Conservation (phyloP, 2,113 vertebrate genomes). For the Platycercus adscitus region DNA sequence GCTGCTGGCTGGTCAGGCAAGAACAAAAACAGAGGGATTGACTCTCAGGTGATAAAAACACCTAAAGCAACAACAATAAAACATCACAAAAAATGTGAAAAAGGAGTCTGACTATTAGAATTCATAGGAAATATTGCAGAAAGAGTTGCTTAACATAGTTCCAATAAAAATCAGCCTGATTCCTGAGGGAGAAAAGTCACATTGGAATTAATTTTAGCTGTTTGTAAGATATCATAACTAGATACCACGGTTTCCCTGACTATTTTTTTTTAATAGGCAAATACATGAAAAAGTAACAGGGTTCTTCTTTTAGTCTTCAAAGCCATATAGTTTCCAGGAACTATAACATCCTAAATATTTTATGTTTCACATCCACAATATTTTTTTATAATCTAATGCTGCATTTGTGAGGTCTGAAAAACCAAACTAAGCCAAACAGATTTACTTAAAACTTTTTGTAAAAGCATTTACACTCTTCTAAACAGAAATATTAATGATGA, state of each 20-base stretch:
- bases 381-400: not conserved
- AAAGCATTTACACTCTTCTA: not conserved
- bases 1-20: not conserved
- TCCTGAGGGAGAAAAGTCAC: not conserved
- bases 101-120: not conserved
- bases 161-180: not conserved
- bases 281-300: not conserved
- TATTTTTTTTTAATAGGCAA: not conserved
- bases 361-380: not conserved
- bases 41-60: not conserved
- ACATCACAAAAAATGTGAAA: not conserved
- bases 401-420: not conserved
- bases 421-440: accelerated
- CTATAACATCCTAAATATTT: not conserved
- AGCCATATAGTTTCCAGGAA: not conserved
- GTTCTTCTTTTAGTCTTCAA: not conserved
- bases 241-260: not conserved
- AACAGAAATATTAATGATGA: not conserved
- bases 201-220: not conserved
- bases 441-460: not conserved
- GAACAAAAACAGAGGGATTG: not conserved
- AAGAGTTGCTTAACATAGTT: not conserved
- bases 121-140: not conserved
- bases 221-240: not conserved
- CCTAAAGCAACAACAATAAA: not conserved